Percentiles rank a stretch among this genome's conserved stretches.
These are phyloP conservation scores for Lordiphosa mommai DNA, from an alignment of 1,140 invertebrate species.

Conservation along the genomic window DNA sequence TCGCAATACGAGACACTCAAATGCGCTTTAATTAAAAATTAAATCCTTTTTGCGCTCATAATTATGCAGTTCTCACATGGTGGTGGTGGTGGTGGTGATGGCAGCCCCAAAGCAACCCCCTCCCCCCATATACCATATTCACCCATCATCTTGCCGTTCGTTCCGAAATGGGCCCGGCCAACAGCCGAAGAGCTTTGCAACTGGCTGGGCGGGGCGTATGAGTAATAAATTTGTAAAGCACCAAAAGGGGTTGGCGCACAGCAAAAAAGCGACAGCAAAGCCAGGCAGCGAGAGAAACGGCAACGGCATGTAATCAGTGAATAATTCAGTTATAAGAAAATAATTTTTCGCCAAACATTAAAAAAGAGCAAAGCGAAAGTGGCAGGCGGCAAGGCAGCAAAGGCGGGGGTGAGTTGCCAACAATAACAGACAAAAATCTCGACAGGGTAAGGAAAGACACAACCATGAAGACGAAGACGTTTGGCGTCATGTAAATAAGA, in stretches of 20 bases:
- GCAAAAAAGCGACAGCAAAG: constrained; percentile 6
- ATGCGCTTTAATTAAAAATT: constrained; percentile 71
- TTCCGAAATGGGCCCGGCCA: constrained; percentile 37
- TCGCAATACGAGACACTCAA: constrained; percentile 29
- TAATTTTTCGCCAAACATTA: constrained; percentile 71
- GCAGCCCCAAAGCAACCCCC: background rate
- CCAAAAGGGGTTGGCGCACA: constrained; percentile 50
- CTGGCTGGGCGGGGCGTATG: constrained; percentile 40
- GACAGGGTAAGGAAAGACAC: constrained; percentile 15
- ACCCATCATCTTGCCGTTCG: background rate
- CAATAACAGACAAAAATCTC: constrained; percentile 64
- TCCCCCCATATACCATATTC: background rate
- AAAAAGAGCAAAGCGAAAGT: constrained; percentile 45
- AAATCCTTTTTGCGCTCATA: constrained; percentile 65
- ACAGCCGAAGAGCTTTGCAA: constrained; percentile 28
- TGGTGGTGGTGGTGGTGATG: constrained; percentile 5
- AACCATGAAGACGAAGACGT: constrained; percentile 37
- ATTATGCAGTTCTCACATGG: constrained; percentile 65
- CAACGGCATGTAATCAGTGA: constrained; percentile 59
- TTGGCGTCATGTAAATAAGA: constrained; percentile 79
- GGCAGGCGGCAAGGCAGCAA: constrained; percentile 23
- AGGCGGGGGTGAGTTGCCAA: constrained; percentile 17
- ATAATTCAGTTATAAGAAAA: constrained; percentile 79
- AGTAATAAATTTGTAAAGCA: constrained; percentile 56
- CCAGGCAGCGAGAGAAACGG: constrained; percentile 17